These are phyloP conservation scores for Diachasma alloeum DNA, from an alignment of 1,140 invertebrate species.

Conservation along the genomic window DNA sequence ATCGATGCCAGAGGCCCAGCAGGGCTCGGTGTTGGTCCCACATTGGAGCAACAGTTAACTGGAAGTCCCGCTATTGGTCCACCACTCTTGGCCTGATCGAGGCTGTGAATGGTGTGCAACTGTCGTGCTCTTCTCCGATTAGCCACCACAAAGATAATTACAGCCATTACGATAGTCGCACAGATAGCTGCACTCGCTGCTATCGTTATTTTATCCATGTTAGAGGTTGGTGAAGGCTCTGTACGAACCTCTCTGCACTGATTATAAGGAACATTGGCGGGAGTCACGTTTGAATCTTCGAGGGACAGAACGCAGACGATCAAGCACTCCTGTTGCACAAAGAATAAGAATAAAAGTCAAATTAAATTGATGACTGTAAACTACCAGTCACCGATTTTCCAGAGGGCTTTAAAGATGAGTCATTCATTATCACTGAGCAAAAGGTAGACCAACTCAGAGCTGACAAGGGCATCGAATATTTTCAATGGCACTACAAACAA, in stretches of 20 bases:
- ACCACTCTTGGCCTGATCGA: slow-evolving; percentile 71
- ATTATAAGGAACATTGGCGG: slow-evolving; percentile 83
- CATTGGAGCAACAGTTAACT: slow-evolving; percentile 77
- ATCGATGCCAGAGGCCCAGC: slow-evolving; percentile 82
- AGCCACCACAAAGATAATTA: slow-evolving; percentile 87
- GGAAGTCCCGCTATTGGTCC: slow-evolving; percentile 75
- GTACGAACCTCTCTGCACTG: slow-evolving; percentile 91
- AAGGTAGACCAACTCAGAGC: too few relatives aligned
- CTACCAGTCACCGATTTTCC: too few relatives aligned
- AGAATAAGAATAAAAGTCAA: neutral
- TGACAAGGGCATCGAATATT: too few relatives aligned
- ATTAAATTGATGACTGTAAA: neutral
- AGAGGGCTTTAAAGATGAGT: too few relatives aligned
- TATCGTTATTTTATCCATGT: slow-evolving; percentile 95
- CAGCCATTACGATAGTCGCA: slow-evolving; percentile 88
- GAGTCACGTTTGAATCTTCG: slow-evolving; percentile 85
- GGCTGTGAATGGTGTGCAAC: slow-evolving; percentile 75
- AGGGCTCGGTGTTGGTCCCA: slow-evolving; percentile 76
- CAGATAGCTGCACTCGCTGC: slow-evolving; percentile 92
- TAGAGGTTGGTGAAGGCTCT: slow-evolving; percentile 79
- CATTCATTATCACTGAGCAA: too few relatives aligned
- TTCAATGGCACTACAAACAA: too few relatives aligned
- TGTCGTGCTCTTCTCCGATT: slow-evolving; percentile 78
- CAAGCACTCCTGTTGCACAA: slow-evolving; percentile 76
- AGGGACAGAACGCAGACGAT: slow-evolving; percentile 90